Percentiles rank a stretch among this genome's conserved stretches.
Evolutionary conservation across 2,888 invertebrate species (phyloP).

Genomic region (Neoscelio sp.): DNA sequence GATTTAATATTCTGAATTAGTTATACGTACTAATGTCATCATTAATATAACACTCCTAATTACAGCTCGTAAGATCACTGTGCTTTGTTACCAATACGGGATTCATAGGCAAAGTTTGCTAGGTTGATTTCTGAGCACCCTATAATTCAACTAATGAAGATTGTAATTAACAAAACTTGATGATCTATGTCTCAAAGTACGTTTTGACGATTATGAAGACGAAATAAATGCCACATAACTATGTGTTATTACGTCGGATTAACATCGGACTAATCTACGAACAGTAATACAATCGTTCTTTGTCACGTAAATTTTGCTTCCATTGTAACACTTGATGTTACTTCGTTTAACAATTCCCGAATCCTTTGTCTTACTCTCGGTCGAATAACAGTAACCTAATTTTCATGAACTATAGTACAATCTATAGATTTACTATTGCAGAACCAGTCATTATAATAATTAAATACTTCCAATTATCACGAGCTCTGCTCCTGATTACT

Average conservation of each 20-base stretch:
- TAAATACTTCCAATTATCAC: constrained; percentile 33
- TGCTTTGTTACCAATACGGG: constrained; percentile 30
- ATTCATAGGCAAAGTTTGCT: constrained; percentile 33
- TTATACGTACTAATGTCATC: constrained; percentile 18
- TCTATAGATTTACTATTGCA: constrained; percentile 7
- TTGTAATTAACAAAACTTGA: constrained; percentile 31
- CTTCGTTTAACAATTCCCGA: constrained; percentile 16
- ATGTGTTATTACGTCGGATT: constrained; percentile 5
- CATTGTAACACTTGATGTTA: constrained; percentile 34
- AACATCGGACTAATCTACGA: constrained; percentile 6
- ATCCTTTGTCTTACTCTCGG: constrained; percentile 28
- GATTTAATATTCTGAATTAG: constrained; percentile 35
- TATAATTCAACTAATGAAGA: constrained; percentile 28
- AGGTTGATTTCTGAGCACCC: constrained; percentile 19
- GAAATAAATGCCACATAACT: constrained; percentile 21
- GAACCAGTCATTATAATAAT: constrained; percentile 31
- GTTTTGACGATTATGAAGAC: constrained; percentile 19
- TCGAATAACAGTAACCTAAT: constrained; percentile 20
- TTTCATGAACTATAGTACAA: background rate
- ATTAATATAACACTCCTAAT: constrained; percentile 50
- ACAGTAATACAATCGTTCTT: constrained; percentile 29
- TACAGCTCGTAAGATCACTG: constrained; percentile 17
- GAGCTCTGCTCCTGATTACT: constrained; percentile 5
- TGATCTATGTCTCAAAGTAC: constrained; percentile 9
- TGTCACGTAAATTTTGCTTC: constrained; percentile 31